Evolutionary conservation across 2,888 invertebrate species (phyloP), one percentile per base, ranked within the genome.

Genomic region (Drosophila testacea): DNA sequence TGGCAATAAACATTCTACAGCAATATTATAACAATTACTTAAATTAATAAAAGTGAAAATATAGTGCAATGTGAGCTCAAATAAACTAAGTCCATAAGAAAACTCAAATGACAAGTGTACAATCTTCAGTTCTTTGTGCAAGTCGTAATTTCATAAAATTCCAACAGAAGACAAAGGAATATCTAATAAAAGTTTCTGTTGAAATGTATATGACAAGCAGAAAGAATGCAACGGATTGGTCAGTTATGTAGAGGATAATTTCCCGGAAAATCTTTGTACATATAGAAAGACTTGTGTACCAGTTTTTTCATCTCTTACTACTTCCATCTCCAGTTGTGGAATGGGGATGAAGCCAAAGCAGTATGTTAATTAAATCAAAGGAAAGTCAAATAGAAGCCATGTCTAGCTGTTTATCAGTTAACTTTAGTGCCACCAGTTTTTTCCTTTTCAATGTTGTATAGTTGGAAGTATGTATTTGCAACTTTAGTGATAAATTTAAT

Each of bases 401-500:
- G 28, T n/a, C n/a, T 11, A 30, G 16, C 13, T 54, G 28, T n/a
- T 41, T 50, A n/a, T 51, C 27, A 57, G 56, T 57, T 38, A 47
- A 46, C 16, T 36, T 47, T 57, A 6, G 36, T 38, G 3, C 38
- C 10, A 22, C 34, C 22, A 32, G 22, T 54, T 41, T 11, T n/a
- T 13, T 57, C 7, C 6, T 32, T 32, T 7, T 6, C 32, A 9
- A 32, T 32, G 32, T 32, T 32, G 32, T 6, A 6, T 7, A 32
- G 32, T 9, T 30, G 30, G 7, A 30, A 30, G 30, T 10, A 0
- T n/a, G 13, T 32, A 56, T 60, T 69, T 55, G 42, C 56, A 66
- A 57, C 56, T 48, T 50, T 59, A 55, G 71, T 81, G 64, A 83
- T 84, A 70, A 84, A 81, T 84, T 79, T 69, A 74, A 82, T 83